Evolutionary conservation across 2,113 vertebrate species (phyloP), one percentile per base, ranked within the genome.

Genomic region (Bos javanicus): DNA sequence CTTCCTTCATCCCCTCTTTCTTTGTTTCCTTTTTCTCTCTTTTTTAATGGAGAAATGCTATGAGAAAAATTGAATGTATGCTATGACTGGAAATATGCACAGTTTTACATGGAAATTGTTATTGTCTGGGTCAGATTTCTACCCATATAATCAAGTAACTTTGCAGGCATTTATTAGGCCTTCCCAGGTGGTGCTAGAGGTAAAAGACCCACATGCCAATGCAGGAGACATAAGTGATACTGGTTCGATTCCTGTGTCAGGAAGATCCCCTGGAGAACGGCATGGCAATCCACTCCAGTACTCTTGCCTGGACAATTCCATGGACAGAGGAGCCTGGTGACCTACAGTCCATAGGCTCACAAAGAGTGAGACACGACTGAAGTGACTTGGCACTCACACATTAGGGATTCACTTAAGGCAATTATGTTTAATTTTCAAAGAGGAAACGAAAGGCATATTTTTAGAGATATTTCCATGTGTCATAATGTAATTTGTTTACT

Each of bases 401-500:
- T 81, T 76, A 92, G 19, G 87, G 50, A 91, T 93, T 94, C 46
- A 28, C 46, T 96, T 95, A 89, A 67, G 59, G 23, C 6, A 87
- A 94, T 82, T 78, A 33, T 71, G 60, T 17, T 97, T 88, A 71
- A 80, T 96, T 97, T 97, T 95, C 30, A 86, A 92, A 95, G 78
- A 85, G 39, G 39, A 98, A 97, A 94, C 46, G 25, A 95, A 94
- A 57, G 60, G 78, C 67, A 1, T 90, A 92, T 94, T 97, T 97
- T 94, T 94, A 97, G 90, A 90, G 74, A 39, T 91, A 92, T 90
- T 84, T 93, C 46, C 30, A 60, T 95, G 82, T 96, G 39, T 85
- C 71, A 57, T 95, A 87, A 93, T 94, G 62, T 89, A 94, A 95
- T 93, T 96, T 94, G 85, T 97, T 98, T 94, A 97, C 87, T 95